Conservation (phyloP, 2,113 vertebrate genomes). For the Scophthalmus maximus region DNA sequence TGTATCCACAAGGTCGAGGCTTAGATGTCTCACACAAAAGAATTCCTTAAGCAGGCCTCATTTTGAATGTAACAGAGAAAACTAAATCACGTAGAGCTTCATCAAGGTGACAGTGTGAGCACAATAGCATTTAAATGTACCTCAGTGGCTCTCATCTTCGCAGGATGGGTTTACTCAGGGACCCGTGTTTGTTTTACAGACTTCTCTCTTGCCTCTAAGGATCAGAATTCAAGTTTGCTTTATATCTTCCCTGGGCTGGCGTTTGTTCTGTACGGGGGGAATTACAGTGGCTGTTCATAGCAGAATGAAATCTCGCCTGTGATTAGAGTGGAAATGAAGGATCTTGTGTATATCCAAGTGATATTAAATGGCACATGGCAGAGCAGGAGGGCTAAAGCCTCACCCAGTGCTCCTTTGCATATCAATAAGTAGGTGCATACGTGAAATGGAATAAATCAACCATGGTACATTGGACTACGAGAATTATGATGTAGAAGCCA, state of each 20-base stretch:
- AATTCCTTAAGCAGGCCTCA: constrained; percentile 29
- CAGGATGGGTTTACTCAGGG: constrained; percentile 17
- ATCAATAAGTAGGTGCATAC: constrained; percentile 54
- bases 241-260: background rate
- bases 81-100: constrained; percentile 32
- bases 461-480: constrained; percentile 2
- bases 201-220: background rate
- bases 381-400: constrained; percentile 52
- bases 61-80: constrained; percentile 42
- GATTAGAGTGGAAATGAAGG: constrained; percentile 74
- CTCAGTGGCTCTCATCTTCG: constrained; percentile 35
- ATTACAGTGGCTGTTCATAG: constrained; percentile 47
- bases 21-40: constrained; percentile 65
- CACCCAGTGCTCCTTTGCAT: constrained; percentile 59
- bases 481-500: constrained; percentile 5
- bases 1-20: constrained; percentile 64
- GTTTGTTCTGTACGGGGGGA: constrained; percentile 43
- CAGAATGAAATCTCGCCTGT: constrained; percentile 49
- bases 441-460: constrained; percentile 67
- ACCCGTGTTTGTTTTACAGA: constrained; percentile 52
- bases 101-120: constrained; percentile 60
- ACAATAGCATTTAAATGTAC: constrained; percentile 60
- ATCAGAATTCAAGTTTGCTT: constrained; percentile 48
- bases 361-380: constrained; percentile 71
- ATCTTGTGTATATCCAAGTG: constrained; percentile 68